Percentiles rank a stretch among this genome's conserved stretches.
Evolutionary conservation across 2,113 vertebrate species (phyloP).

Genomic region (Chaenocephalus aceratus): DNA sequence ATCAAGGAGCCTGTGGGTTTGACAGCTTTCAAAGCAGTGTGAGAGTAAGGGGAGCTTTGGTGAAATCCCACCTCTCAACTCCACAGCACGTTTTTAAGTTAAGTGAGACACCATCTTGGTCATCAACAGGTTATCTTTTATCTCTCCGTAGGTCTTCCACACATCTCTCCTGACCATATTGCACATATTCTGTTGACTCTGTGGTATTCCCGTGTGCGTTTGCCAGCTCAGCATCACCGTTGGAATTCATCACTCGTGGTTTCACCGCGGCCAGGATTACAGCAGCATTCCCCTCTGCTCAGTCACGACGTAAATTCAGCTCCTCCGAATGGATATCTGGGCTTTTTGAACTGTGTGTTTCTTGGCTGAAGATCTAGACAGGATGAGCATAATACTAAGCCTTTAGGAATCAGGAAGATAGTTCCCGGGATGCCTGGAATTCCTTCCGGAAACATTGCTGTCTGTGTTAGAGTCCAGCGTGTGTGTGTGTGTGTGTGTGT

Average conservation of each 20-base stretch:
- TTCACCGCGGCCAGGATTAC: constrained; percentile 48
- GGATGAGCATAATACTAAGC: constrained; percentile 70
- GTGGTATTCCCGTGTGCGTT: constrained; percentile 51
- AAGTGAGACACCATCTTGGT: constrained; percentile 26
- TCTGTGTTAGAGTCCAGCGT: constrained; percentile 67
- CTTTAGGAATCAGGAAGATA: constrained; percentile 76
- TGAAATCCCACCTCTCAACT: constrained; percentile 31
- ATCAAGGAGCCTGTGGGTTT: constrained; percentile 30
- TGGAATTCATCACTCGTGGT: constrained; percentile 57
- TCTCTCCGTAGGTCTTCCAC: too few species aligned
- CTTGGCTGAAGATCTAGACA: constrained; percentile 70
- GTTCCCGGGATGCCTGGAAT: constrained; percentile 74
- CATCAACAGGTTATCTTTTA: constrained; percentile 24
- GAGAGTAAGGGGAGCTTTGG: constrained; percentile 23
- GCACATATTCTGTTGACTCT: constrained; percentile 37
- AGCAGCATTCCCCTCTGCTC: constrained; percentile 67
- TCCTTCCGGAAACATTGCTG: constrained; percentile 78
- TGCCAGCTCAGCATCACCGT: constrained; percentile 66
- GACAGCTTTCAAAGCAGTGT: constrained; percentile 11
- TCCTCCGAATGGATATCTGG: constrained; percentile 50
- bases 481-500: constrained; percentile 30
- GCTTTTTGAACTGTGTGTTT: constrained; percentile 41
- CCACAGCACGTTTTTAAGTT: constrained; percentile 19
- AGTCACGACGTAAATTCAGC: constrained; percentile 67
- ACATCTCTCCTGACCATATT: constrained; percentile 26